phyloP scores from a whole-genome alignment of 1,140 invertebrate genomes.

The Drosophila nigrodunni region DNA sequence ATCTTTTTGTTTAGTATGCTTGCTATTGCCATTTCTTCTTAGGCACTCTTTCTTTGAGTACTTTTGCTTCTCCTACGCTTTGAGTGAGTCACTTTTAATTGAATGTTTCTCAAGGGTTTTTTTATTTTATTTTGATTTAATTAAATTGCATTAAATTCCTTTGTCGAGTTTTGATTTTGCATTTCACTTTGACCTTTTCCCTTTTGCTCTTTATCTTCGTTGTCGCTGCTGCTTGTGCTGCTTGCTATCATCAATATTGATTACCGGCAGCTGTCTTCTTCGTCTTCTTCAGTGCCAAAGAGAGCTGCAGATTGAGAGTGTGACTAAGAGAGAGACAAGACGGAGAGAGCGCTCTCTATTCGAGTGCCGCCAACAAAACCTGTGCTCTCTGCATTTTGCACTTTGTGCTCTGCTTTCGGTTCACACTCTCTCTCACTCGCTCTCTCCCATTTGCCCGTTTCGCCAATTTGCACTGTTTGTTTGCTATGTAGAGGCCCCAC shows the following conservation, averaged over 20 bases:
- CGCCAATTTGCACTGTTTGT: constrained; percentile 66
- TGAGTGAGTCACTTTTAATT: constrained; percentile 26
- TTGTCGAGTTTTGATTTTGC: constrained; percentile 50
- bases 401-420: constrained; percentile 12
- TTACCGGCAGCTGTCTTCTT: constrained; percentile 79
- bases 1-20: constrained; percentile 38
- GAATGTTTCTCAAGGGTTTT: not conserved
- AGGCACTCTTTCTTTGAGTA: not conserved
- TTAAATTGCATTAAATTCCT: constrained; percentile 58
- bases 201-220: constrained; percentile 57
- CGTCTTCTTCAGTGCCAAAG: constrained; percentile 45
- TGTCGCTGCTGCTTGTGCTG: constrained; percentile 47
- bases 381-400: constrained; percentile 15
- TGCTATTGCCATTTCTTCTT: constrained; percentile 2
- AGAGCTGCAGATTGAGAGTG: constrained; percentile 3
- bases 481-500: constrained; percentile 31
- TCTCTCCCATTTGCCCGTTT: constrained; percentile 27
- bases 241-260: constrained; percentile 81
- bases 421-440: constrained; percentile 1
- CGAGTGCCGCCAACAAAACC: constrained; percentile 25
- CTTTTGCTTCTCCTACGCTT: constrained; percentile 5
- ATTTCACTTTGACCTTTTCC: constrained; percentile 58
- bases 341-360: constrained; percentile 5
- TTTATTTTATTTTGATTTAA: constrained; percentile 39
- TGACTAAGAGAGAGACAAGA: constrained; percentile 7